Evolutionary conservation across 2,888 invertebrate species (phyloP).

Genomic region (Alsophila aescularia): DNA sequence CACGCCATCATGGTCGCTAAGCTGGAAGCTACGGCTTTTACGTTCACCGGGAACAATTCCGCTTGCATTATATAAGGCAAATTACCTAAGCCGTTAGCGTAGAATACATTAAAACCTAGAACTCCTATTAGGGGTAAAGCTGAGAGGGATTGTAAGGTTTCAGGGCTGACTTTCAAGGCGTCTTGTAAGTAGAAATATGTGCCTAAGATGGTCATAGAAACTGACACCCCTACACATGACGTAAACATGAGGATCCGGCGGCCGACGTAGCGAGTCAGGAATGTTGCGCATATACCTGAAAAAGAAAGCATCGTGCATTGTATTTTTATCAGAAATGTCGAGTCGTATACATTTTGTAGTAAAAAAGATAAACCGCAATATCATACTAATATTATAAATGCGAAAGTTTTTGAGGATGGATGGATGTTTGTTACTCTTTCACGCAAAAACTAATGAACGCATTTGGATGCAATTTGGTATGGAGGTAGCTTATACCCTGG

Average conservation of each 20-base stretch:
- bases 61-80: conserved; percentile 86
- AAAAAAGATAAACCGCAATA: not conserved
- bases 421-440: no score
- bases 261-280: conserved; percentile 82
- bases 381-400: no score
- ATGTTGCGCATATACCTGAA: conserved; percentile 75
- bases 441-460: no score
- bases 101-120: conserved; percentile 83
- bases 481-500: no score
- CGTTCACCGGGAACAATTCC: conserved; percentile 86
- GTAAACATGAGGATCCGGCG: conserved; percentile 80
- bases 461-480: no score
- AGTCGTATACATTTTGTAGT: no score
- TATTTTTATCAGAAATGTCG: no score
- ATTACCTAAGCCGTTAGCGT: conserved; percentile 85
- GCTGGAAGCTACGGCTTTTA: conserved; percentile 85
- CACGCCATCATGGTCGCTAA: conserved; percentile 84
- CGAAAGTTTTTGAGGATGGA: no score
- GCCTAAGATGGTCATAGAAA: conserved; percentile 78
- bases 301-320: not conserved
- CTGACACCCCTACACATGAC: conserved; percentile 82
- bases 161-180: conserved; percentile 56
- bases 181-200: conserved; percentile 83
- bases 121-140: conserved; percentile 83
- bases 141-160: conserved; percentile 65